These are phyloP conservation scores for Melanotus villosus DNA, from an alignment of 2,888 invertebrate genomes.

Conservation along the genomic window DNA sequence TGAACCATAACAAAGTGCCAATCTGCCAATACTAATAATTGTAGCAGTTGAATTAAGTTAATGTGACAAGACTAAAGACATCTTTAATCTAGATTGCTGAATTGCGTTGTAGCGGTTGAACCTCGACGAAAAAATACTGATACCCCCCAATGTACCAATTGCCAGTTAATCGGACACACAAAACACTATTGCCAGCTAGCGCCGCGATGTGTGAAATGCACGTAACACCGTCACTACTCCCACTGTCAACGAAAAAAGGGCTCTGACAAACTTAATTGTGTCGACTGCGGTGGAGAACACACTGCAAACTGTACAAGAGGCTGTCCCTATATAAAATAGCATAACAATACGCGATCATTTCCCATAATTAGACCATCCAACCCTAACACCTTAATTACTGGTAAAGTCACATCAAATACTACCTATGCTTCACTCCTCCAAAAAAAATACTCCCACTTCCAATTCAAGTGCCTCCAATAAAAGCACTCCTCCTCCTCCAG, in stretches of 20 bases:
- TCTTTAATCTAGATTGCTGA: too few relatives aligned
- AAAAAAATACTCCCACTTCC: background rate
- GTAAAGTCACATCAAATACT: background rate
- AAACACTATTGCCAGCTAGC: slow-evolving; percentile 24
- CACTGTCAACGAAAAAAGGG: background rate
- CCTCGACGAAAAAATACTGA: background rate
- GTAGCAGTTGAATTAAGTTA: too few relatives aligned
- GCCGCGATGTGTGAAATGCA: slow-evolving; percentile 37
- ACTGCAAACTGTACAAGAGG: slow-evolving; percentile 34
- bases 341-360: background rate
- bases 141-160: slow-evolving; percentile 6
- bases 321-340: slow-evolving; percentile 1
- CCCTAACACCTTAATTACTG: background rate
- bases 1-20: slow-evolving; percentile 11
- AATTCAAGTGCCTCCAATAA: background rate
- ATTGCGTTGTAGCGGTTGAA: too few relatives aligned
- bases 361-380: background rate
- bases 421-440: background rate
- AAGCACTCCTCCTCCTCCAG: too few relatives aligned
- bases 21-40: background rate
- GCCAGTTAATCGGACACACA: slow-evolving; percentile 10
- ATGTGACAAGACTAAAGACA: too few relatives aligned
- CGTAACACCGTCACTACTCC: background rate
- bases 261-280: slow-evolving; percentile 21
- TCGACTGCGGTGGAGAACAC: slow-evolving; percentile 28